Conservation (phyloP, 2,888 invertebrate species). For the Cerastis rubricosa region DNA sequence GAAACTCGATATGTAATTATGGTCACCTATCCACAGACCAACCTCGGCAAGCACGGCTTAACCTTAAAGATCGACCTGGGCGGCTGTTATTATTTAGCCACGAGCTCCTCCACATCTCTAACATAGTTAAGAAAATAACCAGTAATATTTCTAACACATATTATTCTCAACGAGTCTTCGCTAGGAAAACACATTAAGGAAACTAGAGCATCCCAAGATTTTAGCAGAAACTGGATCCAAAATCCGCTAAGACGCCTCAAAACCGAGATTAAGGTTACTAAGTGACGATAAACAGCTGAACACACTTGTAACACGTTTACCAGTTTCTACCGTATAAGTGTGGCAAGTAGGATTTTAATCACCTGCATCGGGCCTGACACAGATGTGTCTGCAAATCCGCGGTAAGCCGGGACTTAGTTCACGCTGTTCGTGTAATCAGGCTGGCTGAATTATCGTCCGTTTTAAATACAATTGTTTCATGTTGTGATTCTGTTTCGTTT, state of each 20-base stretch:
- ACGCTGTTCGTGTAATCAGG: slow-evolving; percentile 81
- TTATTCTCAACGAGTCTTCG: slow-evolving; percentile 1
- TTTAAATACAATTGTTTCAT: slow-evolving; percentile 74
- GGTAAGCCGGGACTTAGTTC: slow-evolving; percentile 85
- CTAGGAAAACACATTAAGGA: slow-evolving; percentile 42
- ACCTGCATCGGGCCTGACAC: slow-evolving; percentile 76
- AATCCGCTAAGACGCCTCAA: slow-evolving; percentile 41
- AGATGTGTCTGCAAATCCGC: slow-evolving; percentile 83
- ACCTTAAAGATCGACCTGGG: too few species aligned
- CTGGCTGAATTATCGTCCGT: slow-evolving; percentile 80
- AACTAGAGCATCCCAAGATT: slow-evolving; percentile 22
- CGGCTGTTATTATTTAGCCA: too few species aligned
- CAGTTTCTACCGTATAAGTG: slow-evolving; percentile 60
- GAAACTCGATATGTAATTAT: too few species aligned
- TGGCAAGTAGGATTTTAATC: slow-evolving; percentile 70
- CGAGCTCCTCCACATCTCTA: too few species aligned
- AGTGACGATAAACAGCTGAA: slow-evolving; percentile 54
- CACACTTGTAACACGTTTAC: slow-evolving; percentile 49
- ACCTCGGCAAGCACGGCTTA: too few species aligned
- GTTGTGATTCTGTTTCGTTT: slow-evolving; percentile 32
- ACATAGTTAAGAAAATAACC: neutral
- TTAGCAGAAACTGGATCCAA: slow-evolving; percentile 29
- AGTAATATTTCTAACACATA: neutral
- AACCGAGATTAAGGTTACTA: slow-evolving; percentile 43
- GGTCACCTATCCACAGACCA: too few species aligned